Percentiles rank a stretch among this genome's conserved stretches.
These are phyloP conservation scores for Syngnathus rostellatus DNA, from an alignment of 2,797 vertebrate species.

Conservation along the genomic window DNA sequence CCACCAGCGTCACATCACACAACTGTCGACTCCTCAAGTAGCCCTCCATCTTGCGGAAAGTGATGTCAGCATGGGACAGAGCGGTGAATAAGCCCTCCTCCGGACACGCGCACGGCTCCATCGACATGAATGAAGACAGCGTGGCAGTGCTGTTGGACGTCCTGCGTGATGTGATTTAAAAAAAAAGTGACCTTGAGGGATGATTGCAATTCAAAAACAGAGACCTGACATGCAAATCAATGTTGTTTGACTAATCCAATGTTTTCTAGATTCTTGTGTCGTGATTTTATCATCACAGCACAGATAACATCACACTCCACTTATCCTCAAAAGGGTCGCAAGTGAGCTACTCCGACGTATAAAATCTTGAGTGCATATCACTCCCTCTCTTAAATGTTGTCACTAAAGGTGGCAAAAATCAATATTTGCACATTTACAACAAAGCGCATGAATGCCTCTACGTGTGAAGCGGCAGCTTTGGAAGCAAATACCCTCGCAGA, in stretches of 20 bases:
- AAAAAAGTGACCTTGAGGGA: slow-evolving; percentile 11
- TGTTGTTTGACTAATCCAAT: not conserved
- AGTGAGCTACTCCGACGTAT: not conserved
- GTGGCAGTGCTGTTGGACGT: slow-evolving; percentile 87
- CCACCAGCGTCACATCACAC: slow-evolving; percentile 91
- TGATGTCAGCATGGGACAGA: slow-evolving; percentile 88
- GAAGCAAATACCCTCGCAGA: not conserved
- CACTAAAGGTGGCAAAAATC: not conserved
- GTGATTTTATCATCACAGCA: not conserved
- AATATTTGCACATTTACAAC: not conserved
- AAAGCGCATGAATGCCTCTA: not conserved
- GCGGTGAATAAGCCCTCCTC: slow-evolving; percentile 90
- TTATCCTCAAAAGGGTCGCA: not conserved
- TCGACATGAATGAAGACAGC: slow-evolving; percentile 80
- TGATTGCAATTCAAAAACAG: not conserved
- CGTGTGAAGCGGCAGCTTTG: not conserved
- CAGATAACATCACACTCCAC: not conserved
- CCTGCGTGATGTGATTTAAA: slow-evolving; percentile 54
- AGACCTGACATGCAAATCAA: not conserved
- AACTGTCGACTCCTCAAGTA: slow-evolving; percentile 88
- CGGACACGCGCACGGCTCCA: slow-evolving; percentile 87
- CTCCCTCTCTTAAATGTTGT: not conserved
- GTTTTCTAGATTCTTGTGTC: not conserved
- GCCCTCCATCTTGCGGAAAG: slow-evolving; percentile 95
- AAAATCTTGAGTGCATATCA: not conserved